Conservation (phyloP, 2,113 vertebrate genomes). For the Astur gentilis region DNA sequence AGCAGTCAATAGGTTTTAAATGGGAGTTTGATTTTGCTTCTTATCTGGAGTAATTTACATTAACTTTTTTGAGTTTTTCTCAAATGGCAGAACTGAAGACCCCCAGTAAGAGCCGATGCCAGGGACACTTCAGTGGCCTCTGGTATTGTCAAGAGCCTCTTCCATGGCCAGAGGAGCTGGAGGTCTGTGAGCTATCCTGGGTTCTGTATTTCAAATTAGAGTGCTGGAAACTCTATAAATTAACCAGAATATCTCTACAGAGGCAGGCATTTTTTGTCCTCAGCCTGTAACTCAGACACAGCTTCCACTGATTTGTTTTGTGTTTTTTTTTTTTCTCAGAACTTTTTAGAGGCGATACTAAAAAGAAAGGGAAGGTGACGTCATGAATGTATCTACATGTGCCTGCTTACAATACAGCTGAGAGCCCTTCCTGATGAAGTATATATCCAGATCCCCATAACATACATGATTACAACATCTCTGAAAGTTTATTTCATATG, state of each 20-base stretch:
- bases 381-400: background rate
- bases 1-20: background rate
- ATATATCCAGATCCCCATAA: background rate
- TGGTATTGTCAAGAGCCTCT: background rate
- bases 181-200: background rate
- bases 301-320: background rate
- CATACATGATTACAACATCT: background rate
- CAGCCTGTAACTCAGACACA: background rate
- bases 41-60: background rate
- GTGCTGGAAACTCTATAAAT: background rate
- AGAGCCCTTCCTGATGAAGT: background rate
- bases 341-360: background rate
- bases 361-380: background rate
- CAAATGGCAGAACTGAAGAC: rapidly evolving
- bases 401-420: background rate
- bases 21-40: background rate
- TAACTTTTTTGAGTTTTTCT: background rate
- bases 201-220: background rate
- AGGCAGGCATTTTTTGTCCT: background rate
- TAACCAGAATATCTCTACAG: background rate
- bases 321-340: background rate
- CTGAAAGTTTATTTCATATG: background rate
- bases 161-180: background rate
- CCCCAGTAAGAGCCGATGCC: background rate
- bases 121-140: rapidly evolving